Evolutionary conservation across 2,888 invertebrate species (phyloP), one percentile per base, ranked within the genome.

Genomic region (Strigamia crassipes): DNA sequence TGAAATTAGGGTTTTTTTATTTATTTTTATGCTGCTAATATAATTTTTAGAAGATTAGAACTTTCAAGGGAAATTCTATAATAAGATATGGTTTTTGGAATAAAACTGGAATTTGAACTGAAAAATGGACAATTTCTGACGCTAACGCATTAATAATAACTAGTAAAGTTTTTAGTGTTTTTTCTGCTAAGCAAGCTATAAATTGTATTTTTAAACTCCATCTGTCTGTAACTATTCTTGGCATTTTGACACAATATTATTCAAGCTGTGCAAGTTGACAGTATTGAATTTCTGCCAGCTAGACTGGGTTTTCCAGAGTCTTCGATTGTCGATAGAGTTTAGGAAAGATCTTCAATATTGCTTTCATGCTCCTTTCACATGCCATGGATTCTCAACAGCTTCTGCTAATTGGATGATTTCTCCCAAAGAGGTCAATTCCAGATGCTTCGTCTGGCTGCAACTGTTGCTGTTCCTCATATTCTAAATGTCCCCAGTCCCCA

Each of bases 281-380:
- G 10, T 61, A 61, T 61, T 61, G 61, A 61, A 18, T 61, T 18
- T 15, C 61, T 61, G 61, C 61, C 61, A 61, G 61, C 61, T 4
- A 18, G n/a, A 15, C 23, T 15, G 21, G 18, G 21, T 21, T 12
- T 61, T 61, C 18, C 18, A 12, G 61, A 4, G 9, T 21, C 61
- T 61, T 61, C 61, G 61, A 61, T 61, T 61, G 21, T 21, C 61
- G 18, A 61, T 61, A 61, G 61, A 61, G 61, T 61, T 5, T 61
- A 21, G 61, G 10, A 61, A 61, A 21, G 23, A 61, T 61, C 61
- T 61, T 61, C 61, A 61, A 61, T 61, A 61, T 61, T 61, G 61
- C 21, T 21, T 61, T n/a, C 23, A 61, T 61, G 61, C 61, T 61
- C 21, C 61, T 61, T 61, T 61, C 61, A 61, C 61, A 21, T 61